phyloP scores from a whole-genome alignment of 2,797 vertebrate species.

The Nannoperca australis region DNA sequence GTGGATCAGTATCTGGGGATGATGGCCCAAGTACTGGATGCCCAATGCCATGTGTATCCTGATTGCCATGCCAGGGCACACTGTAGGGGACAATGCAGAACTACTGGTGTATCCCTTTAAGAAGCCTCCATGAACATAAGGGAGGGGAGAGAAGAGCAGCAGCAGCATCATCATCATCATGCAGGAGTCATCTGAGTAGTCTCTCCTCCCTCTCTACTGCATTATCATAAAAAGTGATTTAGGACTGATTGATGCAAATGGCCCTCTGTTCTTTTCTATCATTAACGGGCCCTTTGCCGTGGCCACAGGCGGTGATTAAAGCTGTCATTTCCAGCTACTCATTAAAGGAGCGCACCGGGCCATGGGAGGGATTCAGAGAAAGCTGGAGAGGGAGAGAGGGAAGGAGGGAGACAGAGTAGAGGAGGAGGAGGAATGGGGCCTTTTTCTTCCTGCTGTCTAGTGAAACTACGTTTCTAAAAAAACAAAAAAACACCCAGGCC shows the following conservation, averaged over 20 bases:
- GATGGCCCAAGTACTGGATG: not conserved
- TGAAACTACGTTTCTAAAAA: slow-evolving; percentile 64
- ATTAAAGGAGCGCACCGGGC: slow-evolving; percentile 93
- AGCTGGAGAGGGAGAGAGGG: slow-evolving; percentile 61
- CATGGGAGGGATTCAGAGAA: slow-evolving; percentile 86
- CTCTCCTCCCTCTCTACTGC: slow-evolving; percentile 89
- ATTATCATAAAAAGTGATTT: slow-evolving; percentile 99
- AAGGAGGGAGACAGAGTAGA: slow-evolving; percentile 64
- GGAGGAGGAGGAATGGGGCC: slow-evolving; percentile 81
- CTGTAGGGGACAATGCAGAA: slow-evolving; percentile 3
- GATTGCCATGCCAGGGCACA: not conserved
- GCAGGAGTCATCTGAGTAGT: slow-evolving; percentile 92
- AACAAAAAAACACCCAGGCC: slow-evolving; percentile 14
- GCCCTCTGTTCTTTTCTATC: slow-evolving; percentile 98
- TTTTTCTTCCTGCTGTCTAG: slow-evolving; percentile 69
- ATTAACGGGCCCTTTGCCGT: slow-evolving; percentile 96
- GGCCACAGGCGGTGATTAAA: slow-evolving; percentile 99
- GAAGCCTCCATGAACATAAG: slow-evolving; percentile 42
- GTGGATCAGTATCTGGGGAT: not conserved
- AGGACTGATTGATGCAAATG: slow-evolving; percentile 99
- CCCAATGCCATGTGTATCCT: slow-evolving; percentile 7
- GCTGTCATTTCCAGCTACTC: slow-evolving; percentile 99
- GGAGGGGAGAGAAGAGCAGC: slow-evolving; percentile 58
- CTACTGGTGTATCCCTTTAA: slow-evolving; percentile 64
- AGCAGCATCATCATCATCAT: slow-evolving; percentile 88